phyloP scores from a whole-genome alignment of 2,797 vertebrate genomes.

The Lepilemur ruficaudatus region DNA sequence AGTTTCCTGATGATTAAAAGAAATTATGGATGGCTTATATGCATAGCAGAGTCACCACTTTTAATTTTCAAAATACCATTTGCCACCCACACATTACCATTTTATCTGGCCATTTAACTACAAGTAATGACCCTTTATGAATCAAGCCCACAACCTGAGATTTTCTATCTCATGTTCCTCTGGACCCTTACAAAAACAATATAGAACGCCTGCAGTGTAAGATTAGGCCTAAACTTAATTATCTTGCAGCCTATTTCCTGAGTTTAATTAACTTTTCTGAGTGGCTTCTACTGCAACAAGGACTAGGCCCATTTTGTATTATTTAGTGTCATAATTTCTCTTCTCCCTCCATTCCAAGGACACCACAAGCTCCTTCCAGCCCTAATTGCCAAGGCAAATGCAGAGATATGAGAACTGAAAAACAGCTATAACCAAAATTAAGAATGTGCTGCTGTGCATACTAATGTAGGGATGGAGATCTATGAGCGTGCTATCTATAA shows the following conservation, averaged over 20 bases:
- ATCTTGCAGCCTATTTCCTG: constrained; percentile 83
- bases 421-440: constrained; percentile 75
- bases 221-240: constrained; percentile 85
- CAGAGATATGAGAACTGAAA: constrained; percentile 77
- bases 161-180: constrained; percentile 74
- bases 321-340: constrained; percentile 81
- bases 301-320: constrained; percentile 79
- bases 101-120: constrained; percentile 73
- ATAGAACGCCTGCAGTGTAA: constrained; percentile 80
- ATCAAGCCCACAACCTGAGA: constrained; percentile 75
- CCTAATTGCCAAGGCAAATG: constrained; percentile 78
- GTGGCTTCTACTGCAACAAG: constrained; percentile 74
- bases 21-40: constrained; percentile 68
- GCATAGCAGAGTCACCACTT: constrained; percentile 71
- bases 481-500: constrained; percentile 58
- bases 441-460: constrained; percentile 48
- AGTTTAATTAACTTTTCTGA: constrained; percentile 87
- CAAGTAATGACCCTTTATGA: constrained; percentile 76
- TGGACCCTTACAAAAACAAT: constrained; percentile 78
- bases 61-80: constrained; percentile 69
- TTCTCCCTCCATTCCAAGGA: constrained; percentile 76
- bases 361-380: constrained; percentile 68
- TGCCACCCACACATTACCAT: constrained; percentile 58
- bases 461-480: constrained; percentile 67
- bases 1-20: constrained; percentile 52